Percentiles rank a stretch among this genome's conserved stretches.
These are phyloP conservation scores for Pangasius macronema DNA, from an alignment of 2,797 vertebrate genomes.

Conservation along the genomic window DNA sequence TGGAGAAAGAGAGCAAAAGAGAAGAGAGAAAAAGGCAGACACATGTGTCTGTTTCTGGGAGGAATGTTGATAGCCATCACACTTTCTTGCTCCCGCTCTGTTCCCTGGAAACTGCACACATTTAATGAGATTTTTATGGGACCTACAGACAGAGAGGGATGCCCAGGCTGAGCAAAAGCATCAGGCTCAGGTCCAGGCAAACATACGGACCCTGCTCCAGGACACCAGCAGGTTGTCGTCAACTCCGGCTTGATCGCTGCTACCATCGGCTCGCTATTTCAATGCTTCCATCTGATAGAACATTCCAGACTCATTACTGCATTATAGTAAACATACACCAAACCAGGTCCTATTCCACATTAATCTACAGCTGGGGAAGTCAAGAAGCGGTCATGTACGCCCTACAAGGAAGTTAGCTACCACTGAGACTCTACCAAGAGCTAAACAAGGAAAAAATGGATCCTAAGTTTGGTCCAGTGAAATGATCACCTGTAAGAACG, in stretches of 20 bases:
- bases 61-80: conserved; percentile 68
- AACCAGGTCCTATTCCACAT: conserved; percentile 39
- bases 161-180: conserved; percentile 21
- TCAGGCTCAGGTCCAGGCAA: conserved; percentile 32
- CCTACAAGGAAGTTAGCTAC: conserved; percentile 18
- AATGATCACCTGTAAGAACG: too few species aligned
- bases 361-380: conserved; percentile 36
- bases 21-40: conserved; percentile 41
- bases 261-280: conserved; percentile 20
- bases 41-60: conserved; percentile 47
- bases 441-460: neutral
- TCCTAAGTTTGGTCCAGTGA: too few species aligned
- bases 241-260: conserved; percentile 32
- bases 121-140: conserved; percentile 58
- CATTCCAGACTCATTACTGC: conserved; percentile 40
- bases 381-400: conserved; percentile 25
- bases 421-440: neutral
- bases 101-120: conserved; percentile 35
- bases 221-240: conserved; percentile 28
- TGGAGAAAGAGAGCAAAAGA: neutral
- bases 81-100: conserved; percentile 28
- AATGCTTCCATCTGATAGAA: conserved; percentile 45
- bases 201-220: conserved; percentile 19
- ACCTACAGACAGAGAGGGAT: conserved; percentile 40
- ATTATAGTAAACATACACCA: conserved; percentile 40